Evolutionary conservation across 2,888 invertebrate species (phyloP).

Genomic region (Ametastegia equiseti): DNA sequence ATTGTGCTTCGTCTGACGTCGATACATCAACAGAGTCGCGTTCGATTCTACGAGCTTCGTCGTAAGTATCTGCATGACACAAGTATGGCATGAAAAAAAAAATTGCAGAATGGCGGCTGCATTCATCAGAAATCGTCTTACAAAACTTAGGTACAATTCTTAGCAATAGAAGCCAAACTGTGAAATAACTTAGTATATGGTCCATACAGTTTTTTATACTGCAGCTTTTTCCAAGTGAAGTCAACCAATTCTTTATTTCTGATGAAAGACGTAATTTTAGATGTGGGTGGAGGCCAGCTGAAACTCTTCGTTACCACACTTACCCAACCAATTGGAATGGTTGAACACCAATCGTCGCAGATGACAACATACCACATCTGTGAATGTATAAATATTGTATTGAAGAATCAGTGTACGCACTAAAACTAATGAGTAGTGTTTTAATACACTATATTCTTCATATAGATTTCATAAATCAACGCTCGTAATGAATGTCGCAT

Average conservation of each 20-base stretch:
- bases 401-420: not conserved
- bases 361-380: conserved; percentile 4
- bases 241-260: not conserved
- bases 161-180: too few relatives aligned
- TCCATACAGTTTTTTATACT: not conserved
- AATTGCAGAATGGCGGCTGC: not conserved
- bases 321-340: not conserved
- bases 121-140: not conserved
- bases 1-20: conserved; percentile 4
- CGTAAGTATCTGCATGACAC: not conserved
- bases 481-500: too few relatives aligned
- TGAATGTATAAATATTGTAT: not conserved
- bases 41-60: not conserved
- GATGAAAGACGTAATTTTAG: not conserved
- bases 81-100: not conserved
- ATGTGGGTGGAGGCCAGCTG: conserved; percentile 12
- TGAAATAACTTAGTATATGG: not conserved
- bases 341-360: not conserved
- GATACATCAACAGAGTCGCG: not conserved
- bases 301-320: not conserved
- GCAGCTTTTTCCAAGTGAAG: not conserved
- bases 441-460: not conserved
- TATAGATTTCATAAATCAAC: too few relatives aligned
- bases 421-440: not conserved
- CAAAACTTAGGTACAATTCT: not conserved